Evolutionary conservation across 2,113 vertebrate genomes (phyloP).

Genomic region (Meles meles): DNA sequence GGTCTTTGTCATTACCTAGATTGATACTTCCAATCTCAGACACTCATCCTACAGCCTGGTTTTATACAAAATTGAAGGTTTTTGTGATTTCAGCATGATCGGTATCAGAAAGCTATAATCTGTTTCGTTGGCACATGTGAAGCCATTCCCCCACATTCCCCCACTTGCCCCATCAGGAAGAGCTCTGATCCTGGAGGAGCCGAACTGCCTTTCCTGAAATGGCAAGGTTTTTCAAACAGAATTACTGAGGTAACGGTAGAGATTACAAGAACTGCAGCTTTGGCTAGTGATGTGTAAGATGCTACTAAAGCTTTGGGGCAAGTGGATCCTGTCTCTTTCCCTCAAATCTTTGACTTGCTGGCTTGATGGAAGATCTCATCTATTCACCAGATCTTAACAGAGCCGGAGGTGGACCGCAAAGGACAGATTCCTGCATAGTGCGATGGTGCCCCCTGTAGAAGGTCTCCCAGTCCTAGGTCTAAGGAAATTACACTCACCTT

Average conservation of each 20-base stretch:
- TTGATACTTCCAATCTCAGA: not conserved
- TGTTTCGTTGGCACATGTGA: conserved; percentile 42
- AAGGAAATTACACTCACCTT: not conserved
- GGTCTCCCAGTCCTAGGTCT: not conserved
- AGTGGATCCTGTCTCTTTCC: not conserved
- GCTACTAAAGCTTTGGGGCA: not conserved
- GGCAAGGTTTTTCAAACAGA: conserved; percentile 44
- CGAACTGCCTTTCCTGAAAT: conserved; percentile 52
- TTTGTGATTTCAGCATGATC: conserved; percentile 37
- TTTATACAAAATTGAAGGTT: conserved; percentile 2
- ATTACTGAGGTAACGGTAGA: conserved; percentile 39
- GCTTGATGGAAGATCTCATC: conserved; percentile 51
- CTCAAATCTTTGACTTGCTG: not conserved
- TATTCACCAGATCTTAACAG: not conserved
- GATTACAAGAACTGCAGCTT: not conserved
- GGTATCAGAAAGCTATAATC: conserved; percentile 19
- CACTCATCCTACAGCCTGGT: not conserved
- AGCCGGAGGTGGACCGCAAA: not conserved
- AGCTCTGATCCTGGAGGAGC: conserved; percentile 65
- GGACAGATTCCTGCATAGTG: not conserved
- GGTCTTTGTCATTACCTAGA: not conserved
- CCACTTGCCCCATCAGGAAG: conserved; percentile 36
- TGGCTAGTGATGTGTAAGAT: not conserved
- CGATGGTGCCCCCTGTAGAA: conserved; percentile 30
- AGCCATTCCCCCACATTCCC: conserved; percentile 29